These are phyloP conservation scores for Cheilosia soror DNA, from an alignment of 2,888 invertebrate genomes.

Conservation along the genomic window DNA sequence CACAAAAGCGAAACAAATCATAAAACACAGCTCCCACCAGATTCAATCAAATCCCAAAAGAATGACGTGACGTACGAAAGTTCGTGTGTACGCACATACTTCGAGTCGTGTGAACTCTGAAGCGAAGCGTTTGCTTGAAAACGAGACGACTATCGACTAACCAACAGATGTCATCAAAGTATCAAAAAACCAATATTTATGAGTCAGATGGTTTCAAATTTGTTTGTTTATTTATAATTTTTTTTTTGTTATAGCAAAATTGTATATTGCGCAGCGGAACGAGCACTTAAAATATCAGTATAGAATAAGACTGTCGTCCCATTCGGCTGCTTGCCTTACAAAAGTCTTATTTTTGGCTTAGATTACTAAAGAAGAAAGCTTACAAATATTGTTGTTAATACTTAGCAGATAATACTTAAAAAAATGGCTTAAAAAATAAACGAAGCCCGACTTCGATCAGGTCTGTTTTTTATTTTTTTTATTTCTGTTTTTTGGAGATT, in stretches of 20 bases:
- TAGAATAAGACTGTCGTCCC: neutral
- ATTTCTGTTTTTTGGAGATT: constrained; percentile 44
- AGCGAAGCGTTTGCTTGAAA: neutral
- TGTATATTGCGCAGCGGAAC: constrained; percentile 11
- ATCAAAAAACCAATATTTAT: neutral
- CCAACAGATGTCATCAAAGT: neutral
- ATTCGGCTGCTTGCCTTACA: constrained; percentile 11
- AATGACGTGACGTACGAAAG: constrained; percentile 24
- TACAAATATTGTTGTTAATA: constrained; percentile 56
- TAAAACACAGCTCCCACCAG: constrained; percentile 3
- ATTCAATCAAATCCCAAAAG: constrained; percentile 8
- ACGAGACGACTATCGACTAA: neutral
- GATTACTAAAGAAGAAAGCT: constrained; percentile 21
- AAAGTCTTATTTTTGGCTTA: constrained; percentile 6
- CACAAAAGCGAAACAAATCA: constrained; percentile 24
- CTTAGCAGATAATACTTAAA: constrained; percentile 58
- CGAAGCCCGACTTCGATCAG: neutral
- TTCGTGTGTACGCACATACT: constrained; percentile 16
- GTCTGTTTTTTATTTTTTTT: neutral
- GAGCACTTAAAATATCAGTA: constrained; percentile 4
- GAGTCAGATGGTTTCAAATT: constrained; percentile 17
- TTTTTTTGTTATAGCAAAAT: neutral
- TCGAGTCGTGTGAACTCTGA: neutral
- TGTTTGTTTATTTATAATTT: constrained; percentile 20
- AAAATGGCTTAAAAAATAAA: constrained; percentile 23